A percentile compares a stretch with the other conserved stretches of the same genome.
Evolutionary conservation across 2,797 vertebrate species (phyloP).

Genomic region (Hypotaenidia okinawae): DNA sequence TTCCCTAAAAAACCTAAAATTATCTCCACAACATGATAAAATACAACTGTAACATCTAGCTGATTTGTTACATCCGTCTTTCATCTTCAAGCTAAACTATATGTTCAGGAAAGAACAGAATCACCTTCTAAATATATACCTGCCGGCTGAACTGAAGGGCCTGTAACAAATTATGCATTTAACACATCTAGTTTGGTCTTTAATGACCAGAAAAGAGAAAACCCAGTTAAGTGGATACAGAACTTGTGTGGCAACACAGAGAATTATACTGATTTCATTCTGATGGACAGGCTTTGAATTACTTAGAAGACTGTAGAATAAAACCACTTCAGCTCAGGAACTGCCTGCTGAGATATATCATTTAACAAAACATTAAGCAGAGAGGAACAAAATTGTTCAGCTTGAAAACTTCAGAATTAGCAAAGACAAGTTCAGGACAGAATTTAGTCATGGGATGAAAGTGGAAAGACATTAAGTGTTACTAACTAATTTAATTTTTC

Average conservation of each 20-base stretch:
- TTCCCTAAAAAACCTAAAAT: neutral
- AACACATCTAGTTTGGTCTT: neutral
- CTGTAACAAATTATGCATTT: neutral
- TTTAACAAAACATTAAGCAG: conserved; percentile 58
- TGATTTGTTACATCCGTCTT: neutral
- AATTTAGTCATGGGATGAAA: conserved; percentile 13
- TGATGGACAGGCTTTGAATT: conserved; percentile 4
- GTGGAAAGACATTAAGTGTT: neutral
- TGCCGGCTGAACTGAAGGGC: neutral
- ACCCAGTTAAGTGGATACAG: neutral
- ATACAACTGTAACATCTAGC: neutral
- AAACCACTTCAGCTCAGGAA: conserved; percentile 2
- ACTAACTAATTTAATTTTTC: conserved; percentile 35
- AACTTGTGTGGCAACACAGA: neutral
- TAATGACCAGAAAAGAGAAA: conserved; percentile 7
- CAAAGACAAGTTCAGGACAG: conserved; percentile 6
- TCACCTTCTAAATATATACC: neutral
- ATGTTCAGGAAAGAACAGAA: neutral
- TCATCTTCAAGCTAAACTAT: neutral
- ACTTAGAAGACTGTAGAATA: neutral
- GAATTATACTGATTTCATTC: conserved; percentile 9
- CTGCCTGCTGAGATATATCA: conserved; percentile 19
- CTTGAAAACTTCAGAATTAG: conserved; percentile 49
- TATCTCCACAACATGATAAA: neutral
- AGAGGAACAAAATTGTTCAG: conserved; percentile 27